Evolutionary conservation across 2,113 vertebrate species (phyloP).

Genomic region (Corythornis vintsioides): DNA sequence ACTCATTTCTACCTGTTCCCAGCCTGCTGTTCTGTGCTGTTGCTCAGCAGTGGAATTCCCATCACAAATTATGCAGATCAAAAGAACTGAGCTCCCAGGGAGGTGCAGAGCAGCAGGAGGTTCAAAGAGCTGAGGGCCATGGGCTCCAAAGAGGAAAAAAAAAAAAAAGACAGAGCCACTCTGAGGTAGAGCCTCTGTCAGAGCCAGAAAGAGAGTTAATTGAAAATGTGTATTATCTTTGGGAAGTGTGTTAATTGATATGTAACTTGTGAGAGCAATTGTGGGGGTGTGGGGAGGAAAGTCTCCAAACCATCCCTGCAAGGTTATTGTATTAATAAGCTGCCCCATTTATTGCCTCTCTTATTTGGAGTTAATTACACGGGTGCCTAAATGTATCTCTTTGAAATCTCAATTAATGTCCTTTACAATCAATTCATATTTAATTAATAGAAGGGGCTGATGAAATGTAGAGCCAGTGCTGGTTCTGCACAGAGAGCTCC

Average conservation of each 20-base stretch:
- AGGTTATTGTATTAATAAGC: slow-evolving; percentile 37
- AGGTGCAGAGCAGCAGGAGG: background rate
- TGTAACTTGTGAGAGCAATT: background rate
- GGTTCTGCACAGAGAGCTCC: background rate
- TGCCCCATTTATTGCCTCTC: slow-evolving; percentile 6
- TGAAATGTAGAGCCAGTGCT: slow-evolving; percentile 28
- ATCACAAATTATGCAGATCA: background rate
- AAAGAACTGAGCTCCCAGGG: background rate
- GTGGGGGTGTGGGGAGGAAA: background rate
- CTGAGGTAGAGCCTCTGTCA: background rate
- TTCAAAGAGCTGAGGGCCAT: background rate
- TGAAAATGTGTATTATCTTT: background rate
- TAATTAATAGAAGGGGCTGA: slow-evolving; percentile 19
- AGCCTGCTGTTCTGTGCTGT: background rate
- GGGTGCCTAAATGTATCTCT: background rate
- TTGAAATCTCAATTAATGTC: slow-evolving; percentile 58
- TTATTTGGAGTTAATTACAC: slow-evolving; percentile 48
- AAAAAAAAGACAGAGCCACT: background rate
- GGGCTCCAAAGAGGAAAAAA: background rate
- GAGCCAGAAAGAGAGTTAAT: background rate
- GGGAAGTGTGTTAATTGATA: background rate
- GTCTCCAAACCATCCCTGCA: background rate
- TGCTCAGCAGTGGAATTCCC: background rate
- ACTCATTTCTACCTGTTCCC: background rate
- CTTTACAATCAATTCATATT: slow-evolving; percentile 42